Evolutionary conservation across 2,113 vertebrate species (phyloP), one percentile per base, ranked within the genome.

Genomic region (Cinclus cinclus): DNA sequence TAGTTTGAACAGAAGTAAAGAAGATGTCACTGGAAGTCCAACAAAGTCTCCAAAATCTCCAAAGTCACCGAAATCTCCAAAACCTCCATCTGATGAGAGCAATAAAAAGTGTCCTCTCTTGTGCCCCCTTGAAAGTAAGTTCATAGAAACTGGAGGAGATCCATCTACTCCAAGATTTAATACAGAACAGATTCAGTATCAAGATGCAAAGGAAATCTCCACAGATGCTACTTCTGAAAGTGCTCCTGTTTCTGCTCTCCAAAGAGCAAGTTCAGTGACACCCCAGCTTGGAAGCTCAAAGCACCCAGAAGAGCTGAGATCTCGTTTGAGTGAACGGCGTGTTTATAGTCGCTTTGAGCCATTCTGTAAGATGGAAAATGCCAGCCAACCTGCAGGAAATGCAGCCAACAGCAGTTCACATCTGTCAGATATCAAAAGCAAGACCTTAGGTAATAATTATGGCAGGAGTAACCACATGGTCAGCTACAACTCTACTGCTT

Each of bases 271-370:
- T 55, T 77, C 37, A 20, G 0, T 82, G 70, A 56, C 44, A 53
- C 91, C 77, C 53, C 83, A 90, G 50, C 95, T 65, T 37, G 30
- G 75, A 23, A 96, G 65, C 52, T 42, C 95, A 17, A 97, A 96
- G 47, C 60, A 91, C 25, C 97, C 86, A 15, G 96, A 89, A 23
- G 97, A 97, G 78, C 94, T 96, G 31, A 97, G 97, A 56, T 93
- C 98, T 70, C 96, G 95, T 35, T 94, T 97, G 44, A 89, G 83
- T 8, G 98, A 98, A 46, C 97, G 94, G 60, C 98, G 98, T 20
- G 87, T 98, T 56, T 98, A 99, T 53, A 99, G 98, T 95, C 98
- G 98, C 80, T 99, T 98, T 96, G 99, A 99, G 82, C 98, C 98
- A 0, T 98, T 99, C 91, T 98, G 96, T 92, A 98, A 98, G 37